Evolutionary conservation across 2,888 invertebrate genomes (phyloP), one percentile per base, ranked within the genome.

Genomic region (Parnassius glacialis): DNA sequence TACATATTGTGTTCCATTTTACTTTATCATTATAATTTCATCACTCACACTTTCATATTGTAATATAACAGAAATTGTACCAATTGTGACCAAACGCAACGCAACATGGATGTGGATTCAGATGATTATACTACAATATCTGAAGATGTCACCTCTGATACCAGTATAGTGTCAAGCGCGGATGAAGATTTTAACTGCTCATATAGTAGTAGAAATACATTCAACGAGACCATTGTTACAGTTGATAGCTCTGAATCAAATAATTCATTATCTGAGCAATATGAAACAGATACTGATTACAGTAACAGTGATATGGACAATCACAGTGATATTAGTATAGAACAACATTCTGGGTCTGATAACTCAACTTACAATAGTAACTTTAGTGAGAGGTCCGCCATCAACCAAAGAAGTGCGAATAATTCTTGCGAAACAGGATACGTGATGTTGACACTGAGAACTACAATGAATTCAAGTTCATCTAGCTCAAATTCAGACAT

Each of bases 121-220:
- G 77, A 80, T 2, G 78, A 77, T 0, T 87, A 78, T 70, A 72
- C 65, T 1, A 87, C 89, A 0, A 64, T 85, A 59, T 86, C 86
- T 0, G 87, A 83, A 63, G 68, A 81, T 57, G 86, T 76, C 11
- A 89, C 89, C 0, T 71, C 82, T 0, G 89, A 90, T 59, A 88
- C 87, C 0, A 87, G 86, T 51, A 75, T 87, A 1, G 34, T 34
- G 34, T 34, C 34, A 34, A 34, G 7, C 34, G 67, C 65, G 3
- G 59, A 42, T 51, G 64, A 61, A 44, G 56, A 65, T 20, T 57
- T 47, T 10, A 59, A 57, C 25, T 54, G 9, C 50, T 57, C 61
- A 3, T 12, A 51, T 7, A 16, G 25, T 13, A 48, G 48, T 9
- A 48, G 48, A n/a, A 3, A 2, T 13, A 13, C 12, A 13, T 13